phyloP scores from a whole-genome alignment of 2,888 invertebrate genomes.

The Hirtodrosophila confusa region DNA sequence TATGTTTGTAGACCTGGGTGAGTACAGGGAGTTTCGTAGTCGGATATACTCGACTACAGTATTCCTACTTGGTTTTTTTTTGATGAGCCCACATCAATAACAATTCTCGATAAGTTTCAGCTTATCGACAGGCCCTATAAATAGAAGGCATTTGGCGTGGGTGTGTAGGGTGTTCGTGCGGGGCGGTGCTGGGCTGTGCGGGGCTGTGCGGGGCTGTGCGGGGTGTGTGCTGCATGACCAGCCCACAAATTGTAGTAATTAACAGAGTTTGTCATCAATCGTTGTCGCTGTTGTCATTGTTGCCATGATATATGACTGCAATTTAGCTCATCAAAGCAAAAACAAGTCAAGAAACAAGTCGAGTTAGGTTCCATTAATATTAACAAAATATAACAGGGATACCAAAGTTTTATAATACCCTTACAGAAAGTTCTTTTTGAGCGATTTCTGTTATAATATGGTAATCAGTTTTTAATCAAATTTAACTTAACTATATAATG shows the following conservation, averaged over 20 bases:
- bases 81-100: constrained; percentile 54
- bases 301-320: constrained; percentile 37
- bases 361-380: no score
- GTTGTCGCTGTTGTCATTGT: constrained; percentile 13
- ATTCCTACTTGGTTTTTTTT: constrained; percentile 23
- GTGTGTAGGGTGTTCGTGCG: not conserved
- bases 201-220: no score
- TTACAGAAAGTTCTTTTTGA: no score
- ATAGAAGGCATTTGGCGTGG: constrained; percentile 19
- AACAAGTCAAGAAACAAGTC: not conserved
- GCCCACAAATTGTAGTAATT: constrained; percentile 53
- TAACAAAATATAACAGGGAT: no score
- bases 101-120: constrained; percentile 42
- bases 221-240: constrained; percentile 26
- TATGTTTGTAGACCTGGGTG: no score
- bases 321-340: constrained; percentile 14
- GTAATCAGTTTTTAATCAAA: no score
- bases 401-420: no score
- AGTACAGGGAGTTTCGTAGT: no score
- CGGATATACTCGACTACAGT: no score
- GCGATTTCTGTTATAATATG: no score
- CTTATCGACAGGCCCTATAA: constrained; percentile 43
- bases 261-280: constrained; percentile 44
- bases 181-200: no score
- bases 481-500: no score